Percentiles rank a stretch among this genome's conserved stretches.
These are phyloP conservation scores for Tetranychus truncatus DNA, from an alignment of 2,888 invertebrate species.

Conservation along the genomic window DNA sequence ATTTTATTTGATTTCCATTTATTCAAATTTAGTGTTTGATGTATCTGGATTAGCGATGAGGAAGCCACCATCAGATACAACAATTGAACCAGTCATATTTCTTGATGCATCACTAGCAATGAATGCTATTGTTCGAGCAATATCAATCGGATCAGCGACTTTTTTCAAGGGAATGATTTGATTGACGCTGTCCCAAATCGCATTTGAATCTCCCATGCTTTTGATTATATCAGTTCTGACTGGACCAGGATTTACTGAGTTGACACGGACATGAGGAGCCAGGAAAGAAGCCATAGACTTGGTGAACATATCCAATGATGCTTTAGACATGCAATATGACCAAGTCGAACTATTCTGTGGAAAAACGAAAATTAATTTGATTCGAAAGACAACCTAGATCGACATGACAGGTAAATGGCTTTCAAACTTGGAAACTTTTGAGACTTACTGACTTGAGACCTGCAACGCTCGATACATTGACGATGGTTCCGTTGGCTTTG, in stretches of 20 bases:
- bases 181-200: background rate
- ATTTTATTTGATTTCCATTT: background rate
- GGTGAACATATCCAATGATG: slow-evolving; percentile 12
- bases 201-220: background rate
- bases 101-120: background rate
- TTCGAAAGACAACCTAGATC: background rate
- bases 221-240: background rate
- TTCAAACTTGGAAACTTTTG: background rate
- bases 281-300: background rate
- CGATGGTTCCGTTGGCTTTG: slow-evolving; percentile 12
- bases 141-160: slow-evolving; percentile 1
- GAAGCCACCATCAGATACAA: slow-evolving; percentile 7
- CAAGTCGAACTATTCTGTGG: background rate
- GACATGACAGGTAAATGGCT: no score
- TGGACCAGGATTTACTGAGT: slow-evolving; percentile 11
- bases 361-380: background rate
- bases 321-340: slow-evolving; percentile 13
- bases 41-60: background rate
- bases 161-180: background rate
- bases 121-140: slow-evolving; percentile 3
- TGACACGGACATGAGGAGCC: slow-evolving; percentile 9
- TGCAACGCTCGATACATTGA: background rate
- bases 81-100: slow-evolving; percentile 12
- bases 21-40: background rate
- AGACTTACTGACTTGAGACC: background rate